Evolutionary conservation across 1,140 invertebrate genomes (phyloP), one percentile per base, ranked within the genome.

Genomic region (Megalopta genalis): DNA sequence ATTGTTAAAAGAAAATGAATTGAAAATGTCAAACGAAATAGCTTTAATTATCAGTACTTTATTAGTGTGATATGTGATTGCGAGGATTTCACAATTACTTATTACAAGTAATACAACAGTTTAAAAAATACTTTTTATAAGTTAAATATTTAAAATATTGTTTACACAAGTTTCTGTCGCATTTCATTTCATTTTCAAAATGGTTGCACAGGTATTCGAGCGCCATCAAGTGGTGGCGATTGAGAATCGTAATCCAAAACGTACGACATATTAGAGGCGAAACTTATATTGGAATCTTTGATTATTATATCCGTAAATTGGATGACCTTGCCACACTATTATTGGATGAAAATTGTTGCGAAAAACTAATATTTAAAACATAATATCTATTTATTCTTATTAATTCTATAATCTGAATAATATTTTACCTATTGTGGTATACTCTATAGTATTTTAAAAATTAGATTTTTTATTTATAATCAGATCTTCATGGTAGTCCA

Each of bases 221-320:
- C 72, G 65, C 72, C 65, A 8, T 32, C 70, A 2, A 54, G 42
- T 9, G 78, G 49, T 8, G 12, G 42, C 14, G 9, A 60, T 54
- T 1, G 27, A n/a, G 25, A 76, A 63, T 32, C 21, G 14, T n/a
- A 21, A 5, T 16, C 42, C 10, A 12, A 46, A 46, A 46, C 42
- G 14, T 46, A 46, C 10, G 14, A 14, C 42, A 14, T 14, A 46
- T 2, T 12, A 46, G 42, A 46, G 2, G 42, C 10, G 9, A 46
- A 46, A 46, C 42, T 46, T 3, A 3, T 46, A 14, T 46, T 14
- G 14, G 10, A 46, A 46, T 14, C 42, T 46, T 12, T 46, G 42
- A 46, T 12, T 9, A 46, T 12, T 14, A 12, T 46, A 10, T 46
- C 10, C 9, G 10, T 46, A 12, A 46, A 14, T 14, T 46, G 10